Conservation (phyloP, 2,888 invertebrate species). For the Torymus auratus region DNA sequence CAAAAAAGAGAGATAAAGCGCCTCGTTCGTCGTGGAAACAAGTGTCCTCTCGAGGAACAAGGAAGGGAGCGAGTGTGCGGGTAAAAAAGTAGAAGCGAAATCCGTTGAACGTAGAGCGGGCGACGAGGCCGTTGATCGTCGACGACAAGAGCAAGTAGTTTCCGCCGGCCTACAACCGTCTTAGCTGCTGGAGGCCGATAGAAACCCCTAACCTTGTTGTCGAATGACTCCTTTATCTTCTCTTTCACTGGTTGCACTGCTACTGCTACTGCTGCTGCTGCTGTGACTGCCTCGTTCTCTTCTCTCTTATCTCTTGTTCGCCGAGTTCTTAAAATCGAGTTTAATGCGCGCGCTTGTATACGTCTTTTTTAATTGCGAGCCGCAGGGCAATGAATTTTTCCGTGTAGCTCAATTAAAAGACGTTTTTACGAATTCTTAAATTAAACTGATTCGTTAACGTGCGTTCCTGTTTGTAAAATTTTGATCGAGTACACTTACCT, state of each 20-base stretch:
- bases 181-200: constrained; percentile 93
- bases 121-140: constrained; percentile 64
- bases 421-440: no score
- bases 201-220: constrained; percentile 86
- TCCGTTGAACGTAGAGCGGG: constrained; percentile 30
- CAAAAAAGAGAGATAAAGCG: no score
- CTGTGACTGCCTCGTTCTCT: constrained; percentile 6
- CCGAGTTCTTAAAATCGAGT: constrained; percentile 1
- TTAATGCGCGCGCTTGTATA: background rate
- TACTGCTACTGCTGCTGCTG: background rate
- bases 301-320: background rate
- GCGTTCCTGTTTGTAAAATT: no score
- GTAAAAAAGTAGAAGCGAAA: constrained; percentile 36
- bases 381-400: no score
- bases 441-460: no score
- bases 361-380: no score
- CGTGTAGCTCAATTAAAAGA: no score
- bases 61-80: background rate
- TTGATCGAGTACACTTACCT: no score
- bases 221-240: constrained; percentile 49
- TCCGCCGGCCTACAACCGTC: constrained; percentile 94
- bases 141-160: constrained; percentile 88
- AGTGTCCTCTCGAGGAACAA: constrained; percentile 29
- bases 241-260: constrained; percentile 4
- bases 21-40: constrained; percentile 12